Conservation (phyloP, 2,797 vertebrate species). For the Tinamus major region DNA sequence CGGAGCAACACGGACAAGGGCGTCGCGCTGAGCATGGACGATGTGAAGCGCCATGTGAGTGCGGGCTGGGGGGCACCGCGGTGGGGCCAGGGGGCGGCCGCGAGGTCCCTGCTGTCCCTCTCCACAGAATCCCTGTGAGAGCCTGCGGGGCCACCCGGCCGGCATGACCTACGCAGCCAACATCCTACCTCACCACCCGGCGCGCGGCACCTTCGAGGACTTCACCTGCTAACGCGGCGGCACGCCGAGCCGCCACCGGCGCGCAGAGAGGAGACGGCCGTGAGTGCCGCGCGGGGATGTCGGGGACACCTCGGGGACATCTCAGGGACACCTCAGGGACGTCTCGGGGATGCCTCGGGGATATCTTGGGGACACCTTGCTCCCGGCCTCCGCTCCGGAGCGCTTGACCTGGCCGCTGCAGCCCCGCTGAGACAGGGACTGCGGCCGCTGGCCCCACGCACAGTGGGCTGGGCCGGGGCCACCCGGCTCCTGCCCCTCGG, state of each 20-base stretch:
- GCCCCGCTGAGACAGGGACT: constrained; percentile 44
- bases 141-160: constrained; percentile 88
- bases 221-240: constrained; percentile 88
- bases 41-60: constrained; percentile 97
- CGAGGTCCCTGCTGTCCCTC: no score
- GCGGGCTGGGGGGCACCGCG: rapidly evolving
- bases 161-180: constrained; percentile 95
- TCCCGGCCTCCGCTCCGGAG: neutral
- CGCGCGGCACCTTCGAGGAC: constrained; percentile 97
- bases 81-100: neutral
- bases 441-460: constrained; percentile 42
- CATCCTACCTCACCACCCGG: constrained; percentile 99
- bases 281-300: neutral
- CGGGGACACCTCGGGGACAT: no score
- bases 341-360: no score
- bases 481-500: constrained; percentile 32
- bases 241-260: neutral
- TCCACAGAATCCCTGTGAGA: constrained; percentile 92
- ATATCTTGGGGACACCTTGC: neutral
- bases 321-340: no score
- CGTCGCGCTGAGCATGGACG: constrained; percentile 94
- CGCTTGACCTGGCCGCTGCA: neutral
- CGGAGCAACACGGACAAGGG: constrained; percentile 95
- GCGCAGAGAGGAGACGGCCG: neutral
- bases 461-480: constrained; percentile 14